Base-by-base conservation (phyloP, 1,140 invertebrate species). In the Trachelipus rathkii region DNA sequence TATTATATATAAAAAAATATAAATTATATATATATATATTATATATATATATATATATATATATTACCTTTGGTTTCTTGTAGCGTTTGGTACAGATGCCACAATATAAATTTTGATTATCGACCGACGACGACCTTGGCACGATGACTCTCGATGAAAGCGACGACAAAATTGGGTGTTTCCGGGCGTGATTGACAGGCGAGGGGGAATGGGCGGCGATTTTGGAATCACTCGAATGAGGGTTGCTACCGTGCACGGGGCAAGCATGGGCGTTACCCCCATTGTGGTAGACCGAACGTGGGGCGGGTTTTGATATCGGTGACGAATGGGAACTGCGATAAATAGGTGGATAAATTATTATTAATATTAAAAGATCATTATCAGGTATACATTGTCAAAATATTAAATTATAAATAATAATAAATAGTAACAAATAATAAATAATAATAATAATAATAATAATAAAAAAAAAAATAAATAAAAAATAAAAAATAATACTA, bases 11-110 rank as follows among this genome's bases (percentile, higher is more conserved):
- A 33, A 3, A 33, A 3, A 33, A 33, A 33, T 33, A 33, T 33
- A 33, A n/a, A n/a, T n/a, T 33, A 33, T 33, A 33, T 33, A 33
- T 33, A 33, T 33, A 33, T 33, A 33, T 33, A 33, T 33, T 33
- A 33, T 33, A 33, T 33, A 33, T 33, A 33, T 33, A 33, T 33
- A 33, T 33, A 33, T 33, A 33, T 33, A 33, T 33, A 33, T 33
- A 33, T 33, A 33, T 68, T 45, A 78, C 79, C 79, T 81, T 81
- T 13, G 79, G 79, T 33, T 81, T 81, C 73, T 77, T 78, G 44
- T 74, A 78, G 11, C 73, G 44, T 11, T 76, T 71, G 2, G 77
- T 78, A 43, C 79, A 81, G 69, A 81, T 81, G 5, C 77, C 75
- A 60, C 79, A 81, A 10, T 81, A 74, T 9, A 78, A 75, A 0